A percentile compares a stretch with the other conserved stretches of the same genome.
phyloP scores from a whole-genome alignment of 30 jellyfish, hydroid and myxozoan genomes.

The Aurelia aurita region DNA sequence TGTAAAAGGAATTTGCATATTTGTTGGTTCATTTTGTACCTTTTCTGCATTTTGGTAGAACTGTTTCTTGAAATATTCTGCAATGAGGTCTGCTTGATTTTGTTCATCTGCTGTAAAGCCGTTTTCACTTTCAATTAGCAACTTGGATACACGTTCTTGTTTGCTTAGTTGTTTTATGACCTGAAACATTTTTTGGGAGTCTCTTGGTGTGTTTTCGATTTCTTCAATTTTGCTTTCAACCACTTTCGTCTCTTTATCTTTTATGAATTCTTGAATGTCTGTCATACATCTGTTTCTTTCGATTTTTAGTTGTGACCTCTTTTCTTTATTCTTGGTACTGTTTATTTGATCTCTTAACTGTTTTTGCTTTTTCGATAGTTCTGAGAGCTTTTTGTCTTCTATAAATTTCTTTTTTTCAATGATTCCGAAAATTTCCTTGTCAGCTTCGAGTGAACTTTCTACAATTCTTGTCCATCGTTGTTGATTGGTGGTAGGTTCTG shows the following conservation, averaged over 20 bases:
- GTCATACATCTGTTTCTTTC: neutral
- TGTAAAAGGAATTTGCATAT: slow-evolving; percentile 27
- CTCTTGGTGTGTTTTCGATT: slow-evolving; percentile 19
- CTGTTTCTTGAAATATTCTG: slow-evolving; percentile 36
- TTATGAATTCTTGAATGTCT: slow-evolving; percentile 5
- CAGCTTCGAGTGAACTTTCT: slow-evolving; percentile 32
- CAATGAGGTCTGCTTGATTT: slow-evolving; percentile 13
- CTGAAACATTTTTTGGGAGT: slow-evolving; percentile 12
- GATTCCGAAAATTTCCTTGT: slow-evolving; percentile 15
- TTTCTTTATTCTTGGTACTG: slow-evolving; percentile 6
- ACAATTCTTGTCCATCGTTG: slow-evolving; percentile 5
- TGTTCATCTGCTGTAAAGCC: slow-evolving; percentile 34
- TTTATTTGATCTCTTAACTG: slow-evolving; percentile 12
- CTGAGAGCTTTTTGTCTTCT: slow-evolving; percentile 12
- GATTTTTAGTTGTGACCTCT: neutral
- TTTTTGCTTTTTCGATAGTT: slow-evolving; percentile 13
- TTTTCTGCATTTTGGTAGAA: slow-evolving; percentile 22
- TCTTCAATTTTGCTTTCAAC: slow-evolving; percentile 9
- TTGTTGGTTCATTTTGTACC: slow-evolving; percentile 36
- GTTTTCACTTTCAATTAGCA: slow-evolving; percentile 10
- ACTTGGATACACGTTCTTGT: slow-evolving; percentile 1
- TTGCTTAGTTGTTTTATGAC: slow-evolving; percentile 8
- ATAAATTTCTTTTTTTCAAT: slow-evolving; percentile 4
- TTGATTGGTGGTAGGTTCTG: slow-evolving; percentile 11
- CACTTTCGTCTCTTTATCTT: slow-evolving; percentile 2